Evolutionary conservation across 2,113 vertebrate genomes (phyloP), one percentile per base, ranked within the genome.

Genomic region (Petrocephalus zakoni): DNA sequence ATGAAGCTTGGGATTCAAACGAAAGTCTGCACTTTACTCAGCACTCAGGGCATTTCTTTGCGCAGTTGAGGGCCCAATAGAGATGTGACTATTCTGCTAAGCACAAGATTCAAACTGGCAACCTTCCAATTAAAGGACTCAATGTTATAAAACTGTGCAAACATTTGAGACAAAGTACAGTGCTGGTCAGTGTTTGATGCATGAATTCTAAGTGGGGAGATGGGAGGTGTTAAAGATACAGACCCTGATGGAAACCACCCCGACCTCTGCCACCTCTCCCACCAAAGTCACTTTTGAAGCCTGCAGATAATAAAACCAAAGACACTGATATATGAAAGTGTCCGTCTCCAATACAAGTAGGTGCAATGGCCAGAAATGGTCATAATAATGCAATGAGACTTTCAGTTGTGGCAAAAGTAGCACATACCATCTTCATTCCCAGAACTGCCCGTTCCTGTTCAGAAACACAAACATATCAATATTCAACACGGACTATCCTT

Each of bases 171-270:
- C 19, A 1, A 25, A 86, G 17, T 72, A 72, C 25, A 37, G 34
- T 78, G 29, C 72, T 42, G 72, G 6, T 42, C 34, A 78, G 19
- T 19, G 72, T n/a, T 13, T 29, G 25, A 68, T 68, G n/a, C 61
- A 29, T 68, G 29, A 29, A 68, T 29, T 68, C 2, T 68, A 78
- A 37, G 15, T 34, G 34, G 34, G 15, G 7, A 15, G 15, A 9
- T 1, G 17, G 1, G 0, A 0, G 17, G 34, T 8, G 4, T 2
- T 42, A 37, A 25, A 51, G 29, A 87, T 0, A 87, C 55, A 9
- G 85, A 95, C 94, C 93, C 90, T 86, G 85, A 87, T 87, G 85
- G 37, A 92, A 93, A 42, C 88, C 78, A 0, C 64, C 61, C 0
- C 15, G 87, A 0, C 93, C 90, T 89, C 88, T 64, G 19, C 81